Conservation (phyloP, 2,797 vertebrate species). For the Dicrostonyx torquatus region DNA sequence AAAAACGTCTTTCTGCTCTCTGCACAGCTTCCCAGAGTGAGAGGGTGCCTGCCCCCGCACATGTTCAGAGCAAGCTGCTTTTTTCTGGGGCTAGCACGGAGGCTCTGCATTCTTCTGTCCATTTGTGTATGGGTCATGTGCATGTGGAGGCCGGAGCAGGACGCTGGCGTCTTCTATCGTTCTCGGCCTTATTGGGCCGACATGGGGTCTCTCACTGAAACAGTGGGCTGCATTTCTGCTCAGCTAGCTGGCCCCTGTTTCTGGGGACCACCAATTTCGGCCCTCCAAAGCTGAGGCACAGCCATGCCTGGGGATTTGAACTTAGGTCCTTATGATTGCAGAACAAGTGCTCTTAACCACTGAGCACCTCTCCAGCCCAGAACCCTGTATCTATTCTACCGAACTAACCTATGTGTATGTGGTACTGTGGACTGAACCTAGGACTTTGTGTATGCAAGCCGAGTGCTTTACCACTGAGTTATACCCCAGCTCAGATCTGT, state of each 20-base stretch:
- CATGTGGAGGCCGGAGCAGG: background rate
- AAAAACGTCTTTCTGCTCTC: background rate
- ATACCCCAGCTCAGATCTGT: background rate
- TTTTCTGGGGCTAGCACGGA: background rate
- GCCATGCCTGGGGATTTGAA: too few relatives aligned
- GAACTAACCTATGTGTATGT: background rate
- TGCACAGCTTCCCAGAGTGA: background rate
- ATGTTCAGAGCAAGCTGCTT: background rate
- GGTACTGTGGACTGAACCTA: background rate
- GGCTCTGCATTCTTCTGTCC: background rate
- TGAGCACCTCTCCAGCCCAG: background rate
- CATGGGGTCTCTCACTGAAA: background rate
- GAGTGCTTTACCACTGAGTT: background rate
- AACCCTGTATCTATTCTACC: background rate
- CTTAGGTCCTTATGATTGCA: background rate
- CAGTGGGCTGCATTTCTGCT: background rate
- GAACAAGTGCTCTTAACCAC: background rate
- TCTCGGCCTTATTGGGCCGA: background rate
- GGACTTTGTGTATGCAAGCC: background rate
- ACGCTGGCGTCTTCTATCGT: background rate
- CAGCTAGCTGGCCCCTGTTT: background rate
- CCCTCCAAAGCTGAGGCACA: background rate
- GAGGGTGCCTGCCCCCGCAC: background rate
- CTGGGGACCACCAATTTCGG: too few relatives aligned
- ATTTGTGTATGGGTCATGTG: too few relatives aligned